phyloP scores from a whole-genome alignment of 2,888 invertebrate genomes.

The Nowickia ferox region DNA sequence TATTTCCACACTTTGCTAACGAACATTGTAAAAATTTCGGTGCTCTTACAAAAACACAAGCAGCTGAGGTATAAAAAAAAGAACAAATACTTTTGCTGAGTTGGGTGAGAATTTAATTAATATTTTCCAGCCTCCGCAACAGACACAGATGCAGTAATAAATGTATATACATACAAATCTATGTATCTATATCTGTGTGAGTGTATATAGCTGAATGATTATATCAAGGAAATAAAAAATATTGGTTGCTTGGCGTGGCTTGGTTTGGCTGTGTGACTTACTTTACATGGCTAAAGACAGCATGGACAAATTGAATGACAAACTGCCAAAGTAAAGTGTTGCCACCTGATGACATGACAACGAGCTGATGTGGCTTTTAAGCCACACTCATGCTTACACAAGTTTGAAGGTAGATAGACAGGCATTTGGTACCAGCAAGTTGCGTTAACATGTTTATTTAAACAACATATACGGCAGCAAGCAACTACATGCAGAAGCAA shows the following conservation, averaged over 20 bases:
- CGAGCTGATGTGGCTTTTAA: constrained; percentile 71
- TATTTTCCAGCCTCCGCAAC: constrained; percentile 30
- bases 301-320: constrained; percentile 73
- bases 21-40: background rate
- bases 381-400: constrained; percentile 59
- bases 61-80: constrained; percentile 12
- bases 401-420: constrained; percentile 37
- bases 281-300: constrained; percentile 67
- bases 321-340: constrained; percentile 71
- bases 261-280: constrained; percentile 27
- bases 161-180: background rate
- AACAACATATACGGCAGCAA: constrained; percentile 31
- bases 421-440: constrained; percentile 15
- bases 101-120: constrained; percentile 19
- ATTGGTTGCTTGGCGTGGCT: constrained; percentile 18
- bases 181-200: background rate
- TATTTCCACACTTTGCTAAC: background rate
- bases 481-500: constrained; percentile 7
- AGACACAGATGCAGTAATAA: constrained; percentile 16
- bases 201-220: background rate
- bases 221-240: constrained; percentile 18
- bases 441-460: constrained; percentile 51
- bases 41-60: background rate
- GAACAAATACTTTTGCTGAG: background rate
- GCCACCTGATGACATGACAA: constrained; percentile 72